These are phyloP conservation scores for Teleogryllus occipitalis DNA, from an alignment of 1,140 invertebrate genomes.

Conservation along the genomic window DNA sequence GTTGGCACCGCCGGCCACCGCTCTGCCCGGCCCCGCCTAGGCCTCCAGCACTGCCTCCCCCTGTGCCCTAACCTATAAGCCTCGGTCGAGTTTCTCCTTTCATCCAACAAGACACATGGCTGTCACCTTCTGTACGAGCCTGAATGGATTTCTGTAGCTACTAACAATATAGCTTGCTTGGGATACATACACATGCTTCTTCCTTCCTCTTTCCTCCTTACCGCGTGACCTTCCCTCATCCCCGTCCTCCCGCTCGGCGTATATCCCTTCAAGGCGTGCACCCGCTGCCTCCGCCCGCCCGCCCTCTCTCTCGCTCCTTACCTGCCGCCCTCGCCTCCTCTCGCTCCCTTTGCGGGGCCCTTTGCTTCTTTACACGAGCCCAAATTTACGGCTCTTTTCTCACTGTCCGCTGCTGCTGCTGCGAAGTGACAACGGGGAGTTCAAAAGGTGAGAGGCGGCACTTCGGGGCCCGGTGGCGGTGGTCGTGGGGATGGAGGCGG, in stretches of 20 bases:
- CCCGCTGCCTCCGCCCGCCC: background rate
- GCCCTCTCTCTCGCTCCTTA: background rate
- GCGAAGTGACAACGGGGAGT: conserved; percentile 17
- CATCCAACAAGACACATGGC: conserved; percentile 3
- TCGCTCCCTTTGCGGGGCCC: background rate
- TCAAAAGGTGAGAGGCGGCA: background rate
- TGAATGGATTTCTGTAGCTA: conserved; percentile 4
- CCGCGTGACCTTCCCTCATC: background rate
- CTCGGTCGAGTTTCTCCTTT: conserved; percentile 8
- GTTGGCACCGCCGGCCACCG: no score
- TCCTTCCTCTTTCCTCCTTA: background rate
- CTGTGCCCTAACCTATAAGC: background rate
- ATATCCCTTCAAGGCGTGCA: background rate
- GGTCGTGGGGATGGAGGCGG: background rate
- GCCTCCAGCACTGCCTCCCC: background rate
- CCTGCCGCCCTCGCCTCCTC: background rate
- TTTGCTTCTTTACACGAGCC: conserved; percentile 18
- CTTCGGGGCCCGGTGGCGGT: background rate
- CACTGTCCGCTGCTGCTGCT: background rate
- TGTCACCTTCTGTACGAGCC: background rate
- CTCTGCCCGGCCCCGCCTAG: background rate
- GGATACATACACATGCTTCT: conserved; percentile 4
- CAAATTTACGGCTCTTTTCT: conserved; percentile 20
- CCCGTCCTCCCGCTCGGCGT: no score
- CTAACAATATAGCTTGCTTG: background rate